phyloP scores from a whole-genome alignment of 2,888 invertebrate species.

The Lithophane leautieri region DNA sequence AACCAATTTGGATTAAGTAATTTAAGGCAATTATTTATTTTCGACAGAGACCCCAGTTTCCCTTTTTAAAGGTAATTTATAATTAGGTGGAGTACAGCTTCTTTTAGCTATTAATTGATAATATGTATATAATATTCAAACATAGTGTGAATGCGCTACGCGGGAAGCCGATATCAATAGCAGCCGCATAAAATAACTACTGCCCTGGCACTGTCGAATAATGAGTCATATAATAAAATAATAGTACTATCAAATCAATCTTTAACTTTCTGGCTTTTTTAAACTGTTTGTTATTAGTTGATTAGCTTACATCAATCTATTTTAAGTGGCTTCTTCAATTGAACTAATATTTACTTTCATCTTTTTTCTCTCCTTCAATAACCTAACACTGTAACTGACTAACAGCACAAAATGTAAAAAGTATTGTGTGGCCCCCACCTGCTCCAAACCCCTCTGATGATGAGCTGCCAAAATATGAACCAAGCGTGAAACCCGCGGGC shows the following conservation, averaged over 20 bases:
- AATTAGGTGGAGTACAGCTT: constrained; percentile 83
- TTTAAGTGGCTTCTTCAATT: constrained; percentile 75
- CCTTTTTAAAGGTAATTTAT: constrained; percentile 89
- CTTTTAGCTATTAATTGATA: constrained; percentile 77
- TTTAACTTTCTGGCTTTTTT: constrained; percentile 78
- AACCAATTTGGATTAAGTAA: constrained; percentile 56
- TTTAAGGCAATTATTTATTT: constrained; percentile 81
- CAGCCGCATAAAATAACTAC: constrained; percentile 81
- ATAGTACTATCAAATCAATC: constrained; percentile 68
- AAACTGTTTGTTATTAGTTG: constrained; percentile 69
- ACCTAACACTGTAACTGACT: constrained; percentile 72
- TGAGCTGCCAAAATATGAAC: constrained; percentile 78
- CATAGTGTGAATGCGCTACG: constrained; percentile 81
- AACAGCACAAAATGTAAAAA: constrained; percentile 89
- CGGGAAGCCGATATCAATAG: constrained; percentile 78
- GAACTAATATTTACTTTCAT: constrained; percentile 86
- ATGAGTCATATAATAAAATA: constrained; percentile 74
- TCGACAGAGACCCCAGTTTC: constrained; percentile 89
- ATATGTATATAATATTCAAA: constrained; percentile 73
- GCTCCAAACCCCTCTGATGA: constrained; percentile 82
- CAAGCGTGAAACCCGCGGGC: constrained; percentile 67
- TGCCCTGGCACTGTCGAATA: constrained; percentile 79
- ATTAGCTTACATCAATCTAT: constrained; percentile 68
- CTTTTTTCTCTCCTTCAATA: constrained; percentile 79
- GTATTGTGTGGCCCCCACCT: constrained; percentile 89